Evolutionary conservation across 2,888 invertebrate genomes (phyloP), one percentile per base, ranked within the genome.

Genomic region (Desoria tigrina): DNA sequence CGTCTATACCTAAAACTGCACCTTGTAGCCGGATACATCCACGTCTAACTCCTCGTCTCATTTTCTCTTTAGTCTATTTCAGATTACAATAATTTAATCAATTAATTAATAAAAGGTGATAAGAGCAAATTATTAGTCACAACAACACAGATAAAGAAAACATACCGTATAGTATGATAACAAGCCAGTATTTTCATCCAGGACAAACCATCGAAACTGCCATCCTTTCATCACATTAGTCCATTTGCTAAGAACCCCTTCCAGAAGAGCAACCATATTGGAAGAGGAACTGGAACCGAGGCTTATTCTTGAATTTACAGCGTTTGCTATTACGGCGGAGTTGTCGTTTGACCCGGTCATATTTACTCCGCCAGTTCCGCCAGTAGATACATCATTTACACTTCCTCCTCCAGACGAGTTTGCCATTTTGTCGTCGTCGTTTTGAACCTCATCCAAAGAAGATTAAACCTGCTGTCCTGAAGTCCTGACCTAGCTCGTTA

Each of bases 131-230:
- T n/a, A n/a, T n/a, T 23, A 21, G 16, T 45, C 23, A n/a, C 4
- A 7, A 32, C 4, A 32, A 11, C n/a, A n/a, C n/a, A n/a, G n/a
- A n/a, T n/a, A n/a, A 53, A 26, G 51, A 21, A 55, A 55, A 24
- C 24, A 4, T 83, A 96, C 96, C 81, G 98, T 99, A 80, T 96
- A 99, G 82, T 99, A 99, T 7, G 96, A 94, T 66, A 99, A 85
- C 69, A 97, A 85, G 60, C 96, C 97, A 77, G 94, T 92, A 82
- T 92, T 94, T 82, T 96, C 95, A 83, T 98, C 97, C 78, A 99
- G 83, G 78, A 98, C 97, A 83, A 99, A 99, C 94, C 97, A 99
- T 76, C 98, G 87, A 83, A 96, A 97, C 82, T 99, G 98, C 97
- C 98, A 99, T 76, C 98, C 98, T 81, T 70, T 94, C 87, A 95